Evolutionary conservation across 1,140 invertebrate genomes (phyloP), one percentile per base, ranked within the genome.

Genomic region (Neodiprion lecontei): DNA sequence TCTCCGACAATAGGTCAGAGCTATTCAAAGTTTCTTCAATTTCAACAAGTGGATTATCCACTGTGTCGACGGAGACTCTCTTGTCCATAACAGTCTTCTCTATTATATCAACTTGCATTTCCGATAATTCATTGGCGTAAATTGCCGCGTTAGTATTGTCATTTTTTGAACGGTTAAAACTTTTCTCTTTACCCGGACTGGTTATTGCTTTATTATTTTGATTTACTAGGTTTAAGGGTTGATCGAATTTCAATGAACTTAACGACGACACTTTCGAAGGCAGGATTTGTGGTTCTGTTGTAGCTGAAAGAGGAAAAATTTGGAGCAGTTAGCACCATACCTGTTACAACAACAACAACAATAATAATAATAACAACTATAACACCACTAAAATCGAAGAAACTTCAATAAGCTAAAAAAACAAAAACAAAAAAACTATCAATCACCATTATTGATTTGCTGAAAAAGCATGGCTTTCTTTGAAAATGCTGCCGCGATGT

Each of bases 401-500:
- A 40, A 40, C 28, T 40, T 40, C 28, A 40, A 40, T 5, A 5
- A 40, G 28, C 28, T 5, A 40, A 40, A 40, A 40, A 40, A 70
- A 40, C 70, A 75, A 76, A 47, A 72, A 75, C 17, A n/a, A 61
- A 50, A 61, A 23, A 17, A 40, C 40, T 7, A 11, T 53, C 1
- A 17, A 47, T 67, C 48, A 83, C 84, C 77, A 67, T 81, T 81
- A 68, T 83, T 86, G 8, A 85, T 79, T 72, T 87, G 85, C 76
- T 88, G 84, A 75, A 90, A 88, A 78, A 90, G 80, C 79, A 89
- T 78, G 68, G 92, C 91, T 76, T 92, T 91, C 85, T 92, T 92
- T 1, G 92, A 93, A 80, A 92, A 92, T 7, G 89, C 91, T 7
- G 92, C 92, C 10, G 92, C 92, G 76, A 93, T 92, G 77, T 93